Evolutionary conservation across 2,113 vertebrate species (phyloP).

Genomic region (Seriola rivoliana): DNA sequence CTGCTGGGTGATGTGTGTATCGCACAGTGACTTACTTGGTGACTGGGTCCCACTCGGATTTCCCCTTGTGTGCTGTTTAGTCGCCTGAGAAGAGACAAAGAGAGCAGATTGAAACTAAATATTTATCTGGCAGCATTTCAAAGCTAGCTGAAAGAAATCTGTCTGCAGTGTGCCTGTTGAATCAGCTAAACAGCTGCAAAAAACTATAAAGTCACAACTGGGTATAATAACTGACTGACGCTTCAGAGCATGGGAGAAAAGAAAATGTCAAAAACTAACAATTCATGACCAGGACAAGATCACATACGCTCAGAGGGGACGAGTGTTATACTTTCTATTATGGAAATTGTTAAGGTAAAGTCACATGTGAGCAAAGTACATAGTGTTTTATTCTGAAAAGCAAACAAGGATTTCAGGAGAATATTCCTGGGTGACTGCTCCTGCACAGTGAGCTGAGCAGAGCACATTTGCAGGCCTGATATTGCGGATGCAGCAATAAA

Average conservation of each 20-base stretch:
- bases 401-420: slow-evolving; percentile 44
- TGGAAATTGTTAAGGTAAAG: not conserved
- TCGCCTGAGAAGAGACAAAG: slow-evolving; percentile 88
- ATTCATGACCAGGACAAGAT: not conserved
- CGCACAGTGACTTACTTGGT: slow-evolving; percentile 89
- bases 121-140: slow-evolving; percentile 47
- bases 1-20: slow-evolving; percentile 2
- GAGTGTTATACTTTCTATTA: not conserved
- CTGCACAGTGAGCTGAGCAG: slow-evolving; percentile 41
- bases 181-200: slow-evolving; percentile 18
- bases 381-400: slow-evolving; percentile 26
- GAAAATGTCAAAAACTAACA: not conserved
- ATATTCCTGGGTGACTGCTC: slow-evolving; percentile 39
- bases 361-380: not conserved
- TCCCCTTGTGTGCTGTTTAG: slow-evolving; percentile 99
- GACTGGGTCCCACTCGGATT: slow-evolving; percentile 98
- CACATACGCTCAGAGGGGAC: not conserved
- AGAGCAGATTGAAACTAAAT: slow-evolving; percentile 58
- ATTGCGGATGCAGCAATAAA: slow-evolving; percentile 81
- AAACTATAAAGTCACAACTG: slow-evolving; percentile 16
- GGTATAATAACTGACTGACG: not conserved
- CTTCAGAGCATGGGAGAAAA: not conserved
- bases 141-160: slow-evolving; percentile 23
- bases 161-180: slow-evolving; percentile 15
- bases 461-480: slow-evolving; percentile 72